Base-by-base conservation (phyloP, 2,113 vertebrate species). In the Albula goreensis region DNA sequence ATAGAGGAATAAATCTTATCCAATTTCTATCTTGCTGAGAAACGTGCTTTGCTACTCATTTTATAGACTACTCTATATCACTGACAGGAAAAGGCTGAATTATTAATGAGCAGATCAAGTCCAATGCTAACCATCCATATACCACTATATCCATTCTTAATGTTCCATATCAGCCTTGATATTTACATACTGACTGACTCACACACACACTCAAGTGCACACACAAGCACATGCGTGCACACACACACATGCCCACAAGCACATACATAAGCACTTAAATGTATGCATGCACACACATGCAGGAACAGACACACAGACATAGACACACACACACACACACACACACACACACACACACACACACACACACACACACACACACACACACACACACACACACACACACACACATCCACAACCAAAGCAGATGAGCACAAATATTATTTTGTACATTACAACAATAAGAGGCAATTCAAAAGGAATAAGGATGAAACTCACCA, bases 401-500 rank as follows among this genome's bases (percentile, higher is more conserved):
- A 11, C 57, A 60, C 8, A 60, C 9, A 11, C 2, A 60, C 57
- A 15, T 13, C 0, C 12, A 60, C 57, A 56, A 56, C 12, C 57
- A 60, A 11, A 60, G 31, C 57, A 15, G 3, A 13, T 8, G 8
- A 6, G 22, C 17, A 19, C 60, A 5, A 19, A 22, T 9, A 3
- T 19, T 22, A 66, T 22, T 66, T 66, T 66, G 15, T 66, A 19
- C 60, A 19, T 66, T 66, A 19, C 31, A 41, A 41, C 0, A 41
- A 41, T 41, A 1, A 41, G 31, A 41, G 31, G 31, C 31, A 41
- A 41, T 41, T n/a, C n/a, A n/a, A n/a, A n/a, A n/a, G n/a, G n/a
- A n/a, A 9, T 2, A 25, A 57, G 50, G 89, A 87, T 22, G 56
- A 51, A 78, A 85, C 97, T 97, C 94, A 99, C 98, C 95, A 97